Percentiles rank a stretch among this genome's conserved stretches.
Evolutionary conservation across 1,140 invertebrate genomes (phyloP).

Genomic region (Heliothis subflexa): DNA sequence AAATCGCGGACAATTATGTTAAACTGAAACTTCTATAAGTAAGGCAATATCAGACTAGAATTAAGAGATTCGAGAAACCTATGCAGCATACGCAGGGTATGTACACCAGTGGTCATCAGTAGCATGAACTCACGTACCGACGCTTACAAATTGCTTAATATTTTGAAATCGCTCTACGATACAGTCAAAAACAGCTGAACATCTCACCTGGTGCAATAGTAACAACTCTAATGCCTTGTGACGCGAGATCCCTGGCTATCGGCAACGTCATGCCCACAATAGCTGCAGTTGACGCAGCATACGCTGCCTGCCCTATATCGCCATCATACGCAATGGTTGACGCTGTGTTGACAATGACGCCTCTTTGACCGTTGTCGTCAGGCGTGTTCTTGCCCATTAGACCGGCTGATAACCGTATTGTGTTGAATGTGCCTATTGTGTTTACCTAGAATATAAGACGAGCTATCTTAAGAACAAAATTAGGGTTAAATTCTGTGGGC

Average conservation of each 20-base stretch:
- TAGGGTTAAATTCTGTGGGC: too few species aligned
- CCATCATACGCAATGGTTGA: slow-evolving; percentile 98
- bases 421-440: slow-evolving; percentile 97
- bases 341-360: slow-evolving; percentile 98
- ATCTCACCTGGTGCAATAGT: slow-evolving; percentile 94
- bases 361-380: slow-evolving; percentile 93
- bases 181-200: too few species aligned
- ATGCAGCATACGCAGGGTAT: too few species aligned
- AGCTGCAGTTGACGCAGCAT: slow-evolving; percentile 95
- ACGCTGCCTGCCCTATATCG: slow-evolving; percentile 97
- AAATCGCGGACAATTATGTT: too few species aligned
- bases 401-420: slow-evolving; percentile 93
- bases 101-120: too few species aligned
- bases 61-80: too few species aligned
- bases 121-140: too few species aligned
- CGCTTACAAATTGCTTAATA: too few species aligned
- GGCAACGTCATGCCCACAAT: slow-evolving; percentile 97
- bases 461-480: too few species aligned
- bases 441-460: slow-evolving; percentile 89
- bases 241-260: slow-evolving; percentile 95
- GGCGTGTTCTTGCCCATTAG: slow-evolving; percentile 95
- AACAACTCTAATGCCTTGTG: slow-evolving; percentile 91
- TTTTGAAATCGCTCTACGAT: too few species aligned
- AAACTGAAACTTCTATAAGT: too few species aligned
- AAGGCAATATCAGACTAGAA: too few species aligned